Evolutionary conservation across 1,140 invertebrate species (phyloP), one percentile per base, ranked within the genome.

Genomic region (Condylostylus longicornis): DNA sequence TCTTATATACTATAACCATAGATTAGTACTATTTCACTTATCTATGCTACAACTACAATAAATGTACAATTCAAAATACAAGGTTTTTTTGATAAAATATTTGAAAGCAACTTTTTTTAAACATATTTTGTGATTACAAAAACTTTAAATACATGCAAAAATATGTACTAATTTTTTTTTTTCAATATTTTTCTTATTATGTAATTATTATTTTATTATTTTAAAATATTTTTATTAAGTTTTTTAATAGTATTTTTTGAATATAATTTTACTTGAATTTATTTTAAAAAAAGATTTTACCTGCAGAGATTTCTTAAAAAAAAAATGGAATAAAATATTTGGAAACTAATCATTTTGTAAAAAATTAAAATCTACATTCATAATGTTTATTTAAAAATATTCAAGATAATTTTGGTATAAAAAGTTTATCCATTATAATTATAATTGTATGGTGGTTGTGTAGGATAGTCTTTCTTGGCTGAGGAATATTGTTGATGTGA

Each of bases 381-480:
- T n/a, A 8, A 25, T n/a, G 23, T 25, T 8, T 8, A 25, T 25
- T 8, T 8, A 25, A 25, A 25, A 25, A 25, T 25, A 25, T 8
- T 25, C 7, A 25, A 25, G n/a, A 25, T 8, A 25, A 25, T 8
- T n/a, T 25, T 25, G n/a, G 7, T n/a, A 25, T 25, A 25, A 8
- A n/a, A 25, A 25, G 7, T 25, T 25, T 25, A n/a, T n/a, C 23
- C 7, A 7, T n/a, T 8, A 8, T 25, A 25, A 25, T 31, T 31
- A 35, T 51, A 51, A 22, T 35, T 49, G 22, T 38, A 39, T 15
- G 54, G 51, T 7, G 54, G 35, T 35, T 58, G 55, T n/a, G 55
- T 58, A 31, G 55, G 55, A 30, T 58, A 58, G 38, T n/a, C 50
- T 47, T 20, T 44, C 53, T 34, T 45, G 25, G 3, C 50, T 50